phyloP scores from a whole-genome alignment of 1,140 invertebrate genomes.

The Mizuhopecten yessoensis region DNA sequence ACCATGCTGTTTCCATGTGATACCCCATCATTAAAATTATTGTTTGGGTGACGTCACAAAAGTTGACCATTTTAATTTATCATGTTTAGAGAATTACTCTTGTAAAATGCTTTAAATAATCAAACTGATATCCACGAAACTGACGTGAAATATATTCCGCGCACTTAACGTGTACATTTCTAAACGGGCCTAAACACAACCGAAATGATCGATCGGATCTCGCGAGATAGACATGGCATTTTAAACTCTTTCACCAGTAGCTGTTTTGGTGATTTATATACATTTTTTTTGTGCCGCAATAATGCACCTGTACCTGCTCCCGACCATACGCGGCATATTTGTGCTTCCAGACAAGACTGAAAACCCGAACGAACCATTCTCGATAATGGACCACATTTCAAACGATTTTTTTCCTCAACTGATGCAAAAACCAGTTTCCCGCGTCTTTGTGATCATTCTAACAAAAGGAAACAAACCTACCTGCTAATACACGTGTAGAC shows the following conservation, averaged over 20 bases:
- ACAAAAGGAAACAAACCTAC: slow-evolving; percentile 12
- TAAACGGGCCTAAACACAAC: too few species aligned
- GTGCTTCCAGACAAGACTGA: neutral
- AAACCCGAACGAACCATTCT: neutral
- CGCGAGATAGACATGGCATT: neutral
- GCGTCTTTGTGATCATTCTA: neutral
- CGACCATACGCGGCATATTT: neutral
- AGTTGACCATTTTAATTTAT: too few species aligned
- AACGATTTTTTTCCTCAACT: neutral
- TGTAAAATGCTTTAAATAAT: neutral
- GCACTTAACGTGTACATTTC: neutral
- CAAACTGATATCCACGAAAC: neutral
- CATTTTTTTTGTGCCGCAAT: neutral
- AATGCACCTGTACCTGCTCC: slow-evolving; percentile 1
- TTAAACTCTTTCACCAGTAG: neutral
- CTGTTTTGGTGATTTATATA: neutral
- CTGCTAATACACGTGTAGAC: neutral
- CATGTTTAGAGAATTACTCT: too few species aligned
- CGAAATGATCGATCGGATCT: neutral
- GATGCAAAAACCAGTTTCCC: neutral
- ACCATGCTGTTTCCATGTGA: too few species aligned
- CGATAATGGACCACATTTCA: neutral
- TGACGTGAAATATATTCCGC: slow-evolving; percentile 1
- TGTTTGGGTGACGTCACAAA: too few species aligned
- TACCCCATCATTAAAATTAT: too few species aligned